phyloP scores from a whole-genome alignment of 2,888 invertebrate species.

The Synergus umbraculus region DNA sequence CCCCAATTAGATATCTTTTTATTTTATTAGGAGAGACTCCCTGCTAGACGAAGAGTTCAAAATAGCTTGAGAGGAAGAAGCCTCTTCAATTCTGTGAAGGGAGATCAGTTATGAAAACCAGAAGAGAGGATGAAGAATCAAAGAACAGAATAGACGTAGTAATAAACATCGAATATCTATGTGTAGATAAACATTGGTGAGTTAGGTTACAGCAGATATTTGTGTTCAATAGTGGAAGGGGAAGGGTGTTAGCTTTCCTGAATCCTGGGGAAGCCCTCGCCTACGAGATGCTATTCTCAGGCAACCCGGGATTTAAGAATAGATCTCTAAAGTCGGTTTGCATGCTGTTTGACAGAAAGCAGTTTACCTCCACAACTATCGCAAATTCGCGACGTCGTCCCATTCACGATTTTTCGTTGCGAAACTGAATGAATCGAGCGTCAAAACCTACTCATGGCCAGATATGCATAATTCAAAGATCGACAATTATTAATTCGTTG shows the following conservation, averaged over 20 bases:
- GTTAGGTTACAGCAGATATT: not conserved
- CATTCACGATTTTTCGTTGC: slow-evolving; percentile 33
- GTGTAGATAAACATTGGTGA: not conserved
- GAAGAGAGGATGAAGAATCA: not conserved
- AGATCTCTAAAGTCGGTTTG: slow-evolving; percentile 51
- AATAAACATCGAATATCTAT: slow-evolving; percentile 1
- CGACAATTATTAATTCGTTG: not conserved
- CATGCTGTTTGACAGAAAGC: not conserved
- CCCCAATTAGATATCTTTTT: not conserved
- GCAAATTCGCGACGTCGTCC: slow-evolving; percentile 12
- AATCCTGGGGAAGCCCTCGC: slow-evolving; percentile 67
- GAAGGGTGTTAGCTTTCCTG: slow-evolving; percentile 47
- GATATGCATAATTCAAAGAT: not conserved
- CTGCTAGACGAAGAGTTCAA: not conserved
- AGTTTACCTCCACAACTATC: not conserved
- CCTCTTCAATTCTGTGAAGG: not conserved
- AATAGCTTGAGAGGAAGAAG: not conserved
- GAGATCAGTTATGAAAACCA: not conserved
- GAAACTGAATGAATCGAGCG: slow-evolving; percentile 12
- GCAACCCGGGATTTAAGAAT: slow-evolving; percentile 64
- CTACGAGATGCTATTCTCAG: slow-evolving; percentile 63
- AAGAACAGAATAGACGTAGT: not conserved
- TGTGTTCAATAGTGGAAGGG: not conserved
- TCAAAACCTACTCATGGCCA: not conserved
- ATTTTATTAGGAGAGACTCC: not conserved